phyloP scores from a whole-genome alignment of 2,888 invertebrate genomes.

The Plagodis dolabraria region DNA sequence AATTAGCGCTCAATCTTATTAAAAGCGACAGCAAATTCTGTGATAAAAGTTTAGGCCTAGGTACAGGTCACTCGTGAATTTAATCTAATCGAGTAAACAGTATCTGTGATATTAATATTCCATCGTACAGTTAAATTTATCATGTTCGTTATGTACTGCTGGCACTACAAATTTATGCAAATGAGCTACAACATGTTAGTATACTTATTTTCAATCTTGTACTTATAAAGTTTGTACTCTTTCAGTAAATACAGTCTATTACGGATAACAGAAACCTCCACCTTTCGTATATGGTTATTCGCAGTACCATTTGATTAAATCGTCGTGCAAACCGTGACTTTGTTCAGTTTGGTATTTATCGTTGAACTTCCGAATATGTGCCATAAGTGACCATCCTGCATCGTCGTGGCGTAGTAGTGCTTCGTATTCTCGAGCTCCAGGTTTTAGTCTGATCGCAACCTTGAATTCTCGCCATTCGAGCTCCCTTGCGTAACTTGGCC shows the following conservation, averaged over 20 bases:
- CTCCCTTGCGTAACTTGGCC: conserved; percentile 15
- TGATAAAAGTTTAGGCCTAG: no score
- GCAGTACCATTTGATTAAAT: conserved; percentile 16
- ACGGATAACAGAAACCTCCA: no score
- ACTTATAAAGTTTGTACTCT: not conserved
- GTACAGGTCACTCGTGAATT: no score
- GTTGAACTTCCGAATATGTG: conserved; percentile 13
- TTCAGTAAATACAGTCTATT: not conserved
- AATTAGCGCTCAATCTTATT: no score
- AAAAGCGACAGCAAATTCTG: no score
- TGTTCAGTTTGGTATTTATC: not conserved
- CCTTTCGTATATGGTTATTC: conserved; percentile 5
- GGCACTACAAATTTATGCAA: no score
- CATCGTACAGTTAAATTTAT: no score
- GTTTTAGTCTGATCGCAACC: conserved; percentile 8
- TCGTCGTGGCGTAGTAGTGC: conserved; percentile 16
- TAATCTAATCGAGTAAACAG: no score
- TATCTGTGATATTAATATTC: no score
- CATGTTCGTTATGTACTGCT: no score
- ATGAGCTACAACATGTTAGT: no score
- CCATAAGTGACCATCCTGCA: conserved; percentile 12
- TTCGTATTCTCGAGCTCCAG: conserved; percentile 18
- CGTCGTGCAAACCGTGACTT: conserved; percentile 8
- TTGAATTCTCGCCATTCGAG: conserved; percentile 21
- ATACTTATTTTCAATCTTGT: no score